Conservation (phyloP, 2,888 invertebrate genomes). For the Drosophila austrosaltans region DNA sequence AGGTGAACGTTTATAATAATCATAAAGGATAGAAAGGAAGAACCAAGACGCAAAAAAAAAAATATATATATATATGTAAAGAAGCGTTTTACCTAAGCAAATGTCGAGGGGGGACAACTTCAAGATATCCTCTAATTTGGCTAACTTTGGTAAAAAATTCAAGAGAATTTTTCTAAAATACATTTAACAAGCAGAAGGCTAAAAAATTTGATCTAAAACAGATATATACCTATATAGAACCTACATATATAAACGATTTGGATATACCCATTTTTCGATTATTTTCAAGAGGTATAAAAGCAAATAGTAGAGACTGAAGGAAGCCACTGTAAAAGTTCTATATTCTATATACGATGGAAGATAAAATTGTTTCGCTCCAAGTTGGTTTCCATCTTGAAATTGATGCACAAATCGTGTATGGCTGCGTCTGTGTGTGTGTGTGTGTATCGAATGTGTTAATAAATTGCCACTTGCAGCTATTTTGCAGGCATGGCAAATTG, state of each 20-base stretch:
- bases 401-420: conserved; percentile 69
- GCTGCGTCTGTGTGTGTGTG: conserved; percentile 21
- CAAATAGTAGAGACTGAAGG: conserved; percentile 14
- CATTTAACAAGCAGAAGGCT: too few species aligned
- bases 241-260: too few species aligned
- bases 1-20: conserved; percentile 63
- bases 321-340: conserved; percentile 1
- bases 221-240: too few species aligned
- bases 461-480: conserved; percentile 72
- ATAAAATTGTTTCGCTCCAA: conserved; percentile 53
- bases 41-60: not conserved
- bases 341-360: conserved; percentile 20
- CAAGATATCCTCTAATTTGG: too few species aligned
- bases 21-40: conserved; percentile 24
- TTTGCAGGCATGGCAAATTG: conserved; percentile 68
- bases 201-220: too few species aligned
- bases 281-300: not conserved
- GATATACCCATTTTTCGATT: not conserved
- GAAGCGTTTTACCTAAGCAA: not conserved
- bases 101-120: too few species aligned
- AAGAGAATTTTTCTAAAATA: too few species aligned
- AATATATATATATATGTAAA: not conserved
- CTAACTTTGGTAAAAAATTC: too few species aligned
- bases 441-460: conserved; percentile 57
- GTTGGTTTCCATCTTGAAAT: conserved; percentile 59